Base-by-base conservation (phyloP, 2,888 invertebrate species). In the Brenthis ino region DNA sequence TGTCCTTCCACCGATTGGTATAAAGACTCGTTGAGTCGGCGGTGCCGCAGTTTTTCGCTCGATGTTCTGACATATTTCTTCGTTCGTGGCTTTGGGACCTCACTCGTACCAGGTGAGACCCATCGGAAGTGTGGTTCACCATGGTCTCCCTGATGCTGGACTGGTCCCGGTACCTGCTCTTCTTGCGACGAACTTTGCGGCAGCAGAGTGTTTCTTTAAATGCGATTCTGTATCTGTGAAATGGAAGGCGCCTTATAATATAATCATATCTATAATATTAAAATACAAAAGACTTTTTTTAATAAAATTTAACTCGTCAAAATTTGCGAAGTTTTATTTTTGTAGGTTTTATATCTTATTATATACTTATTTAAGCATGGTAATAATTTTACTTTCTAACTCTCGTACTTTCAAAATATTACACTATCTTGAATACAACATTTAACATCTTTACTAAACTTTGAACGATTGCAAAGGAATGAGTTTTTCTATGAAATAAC, bases 161-260 rank as follows among this genome's bases (percentile, higher is more conserved):
- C 75, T 94, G 94, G 58, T 94, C 95, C n/a, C 93, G 85, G 75
- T 93, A 93, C 60, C 93, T 93, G 61, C 83, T 83, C 73, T 87
- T 91, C 77, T 91, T 93, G 67, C 88, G 86, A 0, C 82, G 81
- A 1, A 86, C 86, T 55, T 90, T 88, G 12, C 93, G 91, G 75
- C 96, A 95, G 84, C 95, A 95, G 65, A 97, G 92, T 0, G 96
- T 96, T 80, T 96, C 95, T 71, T 94, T 94, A 83, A 97, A 97
- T 0, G 97, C 97, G 20, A 94, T 93, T 20, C 97, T 93, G 89
- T 97, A 98, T 78, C 96, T 95, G 58, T 57, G 12, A 47, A 65
- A 64, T n/a, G 11, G 2, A 8, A 60, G 20, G 20, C 16, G 43
- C 33, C 20, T 33, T 37, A 11, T 11, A 43, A 43, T 43, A 8